Conservation (phyloP, 2,888 invertebrate species). For the Melinaea marsaeus region DNA sequence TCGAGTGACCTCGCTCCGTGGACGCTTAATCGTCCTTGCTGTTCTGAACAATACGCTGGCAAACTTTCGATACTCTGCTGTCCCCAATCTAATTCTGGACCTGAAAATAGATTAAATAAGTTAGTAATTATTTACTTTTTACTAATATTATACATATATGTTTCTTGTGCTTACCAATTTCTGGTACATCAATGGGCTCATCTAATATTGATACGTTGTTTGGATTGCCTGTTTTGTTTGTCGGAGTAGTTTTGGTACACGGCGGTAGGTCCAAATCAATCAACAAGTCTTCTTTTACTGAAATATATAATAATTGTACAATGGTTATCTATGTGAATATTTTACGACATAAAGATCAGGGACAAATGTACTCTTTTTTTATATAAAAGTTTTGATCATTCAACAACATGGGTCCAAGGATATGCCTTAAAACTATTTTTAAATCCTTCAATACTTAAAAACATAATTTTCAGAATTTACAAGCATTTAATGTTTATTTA, state of each 20-base stretch:
- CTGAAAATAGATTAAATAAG: constrained; percentile 41
- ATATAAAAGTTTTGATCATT: too few species aligned
- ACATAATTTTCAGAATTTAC: too few species aligned
- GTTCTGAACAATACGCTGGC: constrained; percentile 47
- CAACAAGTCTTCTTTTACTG: constrained; percentile 81
- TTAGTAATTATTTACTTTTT: neutral
- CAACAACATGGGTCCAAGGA: too few species aligned
- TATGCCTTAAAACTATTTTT: too few species aligned
- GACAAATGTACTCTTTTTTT: neutral
- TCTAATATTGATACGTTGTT: constrained; percentile 79
- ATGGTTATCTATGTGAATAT: too few species aligned
- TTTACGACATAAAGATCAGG: too few species aligned
- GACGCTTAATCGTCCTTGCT: constrained; percentile 47
- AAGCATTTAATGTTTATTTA: too few species aligned
- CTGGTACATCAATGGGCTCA: constrained; percentile 85
- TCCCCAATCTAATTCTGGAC: constrained; percentile 56
- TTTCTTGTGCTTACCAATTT: constrained; percentile 58
- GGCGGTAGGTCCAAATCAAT: constrained; percentile 83
- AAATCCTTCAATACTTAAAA: too few species aligned
- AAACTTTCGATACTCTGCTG: constrained; percentile 65
- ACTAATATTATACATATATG: neutral
- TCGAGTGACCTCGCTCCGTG: constrained; percentile 68
- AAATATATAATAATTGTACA: constrained; percentile 30
- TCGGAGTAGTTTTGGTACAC: constrained; percentile 57
- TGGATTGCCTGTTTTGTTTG: constrained; percentile 40